Evolutionary conservation across 2,113 vertebrate species (phyloP).

Genomic region (Cairina moschata): DNA sequence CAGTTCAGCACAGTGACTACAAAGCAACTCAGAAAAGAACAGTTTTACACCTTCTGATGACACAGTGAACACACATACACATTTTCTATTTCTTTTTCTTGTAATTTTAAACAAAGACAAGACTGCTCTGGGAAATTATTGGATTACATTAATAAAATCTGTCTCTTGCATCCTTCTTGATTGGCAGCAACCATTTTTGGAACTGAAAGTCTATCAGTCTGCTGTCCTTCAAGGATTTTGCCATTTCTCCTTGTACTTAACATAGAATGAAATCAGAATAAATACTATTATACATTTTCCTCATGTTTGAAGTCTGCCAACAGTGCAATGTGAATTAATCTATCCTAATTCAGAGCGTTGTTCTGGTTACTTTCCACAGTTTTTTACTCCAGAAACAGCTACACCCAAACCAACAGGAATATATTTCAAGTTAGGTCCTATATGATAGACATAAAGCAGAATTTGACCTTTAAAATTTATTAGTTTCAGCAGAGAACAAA

Average conservation of each 20-base stretch:
- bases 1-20: not conserved
- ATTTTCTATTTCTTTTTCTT: not conserved
- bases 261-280: slow-evolving; percentile 11
- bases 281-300: not conserved
- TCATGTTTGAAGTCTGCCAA: not conserved
- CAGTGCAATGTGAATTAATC: not conserved
- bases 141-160: not conserved
- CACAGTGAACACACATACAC: not conserved
- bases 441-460: not conserved
- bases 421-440: not conserved
- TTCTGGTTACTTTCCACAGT: not conserved
- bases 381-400: not conserved
- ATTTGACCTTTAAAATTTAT: not conserved
- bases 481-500: not conserved
- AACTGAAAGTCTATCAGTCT: not conserved
- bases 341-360: not conserved
- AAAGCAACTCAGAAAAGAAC: not conserved
- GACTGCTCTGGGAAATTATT: not conserved
- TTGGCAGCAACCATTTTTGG: not conserved
- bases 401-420: not conserved
- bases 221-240: not conserved
- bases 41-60: not conserved
- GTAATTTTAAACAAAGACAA: not conserved
- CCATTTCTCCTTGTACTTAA: not conserved
- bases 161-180: not conserved